Conservation (phyloP, 2,888 invertebrate genomes). For the Amiota mariae region DNA sequence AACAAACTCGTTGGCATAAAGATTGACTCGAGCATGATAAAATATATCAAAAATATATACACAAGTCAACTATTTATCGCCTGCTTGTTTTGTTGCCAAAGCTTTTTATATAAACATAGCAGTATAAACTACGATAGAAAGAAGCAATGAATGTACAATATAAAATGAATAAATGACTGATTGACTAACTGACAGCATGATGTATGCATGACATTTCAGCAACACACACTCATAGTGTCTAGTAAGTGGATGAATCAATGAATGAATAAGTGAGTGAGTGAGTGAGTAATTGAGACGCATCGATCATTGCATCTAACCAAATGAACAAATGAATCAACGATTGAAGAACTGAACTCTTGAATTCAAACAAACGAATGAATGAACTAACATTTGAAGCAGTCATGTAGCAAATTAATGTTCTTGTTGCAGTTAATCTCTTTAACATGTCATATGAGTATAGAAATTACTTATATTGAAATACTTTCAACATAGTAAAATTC, state of each 20-base stretch:
- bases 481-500: too few species aligned
- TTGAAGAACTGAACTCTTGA: neutral
- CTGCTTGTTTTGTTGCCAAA: neutral
- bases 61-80: constrained; percentile 38
- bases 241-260: constrained; percentile 5
- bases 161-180: constrained; percentile 33
- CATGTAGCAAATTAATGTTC: constrained; percentile 6
- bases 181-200: constrained; percentile 43
- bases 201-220: constrained; percentile 33
- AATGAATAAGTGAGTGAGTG: constrained; percentile 44
- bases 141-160: too few species aligned
- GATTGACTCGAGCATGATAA: constrained; percentile 15
- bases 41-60: constrained; percentile 10
- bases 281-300: constrained; percentile 46
- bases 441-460: neutral
- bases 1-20: constrained; percentile 15
- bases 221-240: too few species aligned
- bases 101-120: too few species aligned
- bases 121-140: too few species aligned
- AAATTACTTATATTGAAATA: constrained; percentile 10
- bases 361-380: neutral
- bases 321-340: constrained; percentile 5
- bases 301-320: constrained; percentile 38
- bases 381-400: constrained; percentile 15
- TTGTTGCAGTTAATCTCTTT: constrained; percentile 17